These are phyloP conservation scores for Drosophila nr. fundita DNA, from an alignment of 2,888 invertebrate genomes.

Conservation along the genomic window DNA sequence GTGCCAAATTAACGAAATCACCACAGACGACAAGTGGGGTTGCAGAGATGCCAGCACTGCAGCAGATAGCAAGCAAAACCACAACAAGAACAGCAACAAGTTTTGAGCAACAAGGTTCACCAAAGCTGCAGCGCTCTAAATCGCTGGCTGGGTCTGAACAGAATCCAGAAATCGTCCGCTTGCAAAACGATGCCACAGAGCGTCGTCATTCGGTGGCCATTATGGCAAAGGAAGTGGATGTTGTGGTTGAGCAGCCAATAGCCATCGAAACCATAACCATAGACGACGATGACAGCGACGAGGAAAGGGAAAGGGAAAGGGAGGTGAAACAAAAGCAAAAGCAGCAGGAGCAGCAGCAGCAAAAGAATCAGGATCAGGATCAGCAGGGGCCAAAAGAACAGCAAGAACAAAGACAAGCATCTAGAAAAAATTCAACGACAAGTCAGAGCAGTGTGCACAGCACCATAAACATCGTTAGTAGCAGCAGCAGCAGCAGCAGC, in stretches of 20 bases:
- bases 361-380: neutral
- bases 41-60: constrained; percentile 27
- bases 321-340: constrained; percentile 4
- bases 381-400: constrained; percentile 1
- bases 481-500: constrained; percentile 58
- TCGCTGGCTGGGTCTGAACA: constrained; percentile 48
- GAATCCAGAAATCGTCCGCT: neutral
- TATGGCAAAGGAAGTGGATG: constrained; percentile 71
- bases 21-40: constrained; percentile 2
- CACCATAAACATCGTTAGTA: constrained; percentile 39
- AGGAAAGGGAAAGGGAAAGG: constrained; percentile 26
- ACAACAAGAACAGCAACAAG: neutral
- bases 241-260: constrained; percentile 47
- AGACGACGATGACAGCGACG: constrained; percentile 65
- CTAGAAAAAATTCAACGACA: constrained; percentile 47
- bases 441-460: constrained; percentile 34
- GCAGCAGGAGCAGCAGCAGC: constrained; percentile 8
- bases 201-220: constrained; percentile 68
- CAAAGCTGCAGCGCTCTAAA: constrained; percentile 64
- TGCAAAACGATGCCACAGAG: constrained; percentile 27
- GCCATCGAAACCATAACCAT: constrained; percentile 71
- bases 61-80: neutral
- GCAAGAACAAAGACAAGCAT: constrained; percentile 1
- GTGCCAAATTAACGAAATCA: constrained; percentile 25
- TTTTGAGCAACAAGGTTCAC: neutral